A percentile compares a stretch with the other conserved stretches of the same genome.
Conservation (phyloP, 1,140 invertebrate genomes). For the Atta cephalotes region DNA sequence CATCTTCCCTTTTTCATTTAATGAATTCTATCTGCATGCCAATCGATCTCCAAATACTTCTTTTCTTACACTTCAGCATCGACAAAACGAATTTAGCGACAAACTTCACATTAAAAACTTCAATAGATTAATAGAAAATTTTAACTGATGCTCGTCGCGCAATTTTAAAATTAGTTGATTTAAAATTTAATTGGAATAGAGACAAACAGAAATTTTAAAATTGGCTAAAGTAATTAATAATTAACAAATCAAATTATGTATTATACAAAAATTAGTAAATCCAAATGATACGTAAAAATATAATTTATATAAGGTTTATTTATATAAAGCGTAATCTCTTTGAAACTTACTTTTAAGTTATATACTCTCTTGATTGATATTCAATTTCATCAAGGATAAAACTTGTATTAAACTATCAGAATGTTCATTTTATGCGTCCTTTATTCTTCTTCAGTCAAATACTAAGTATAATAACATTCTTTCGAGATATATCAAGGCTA, state of each 20-base stretch:
- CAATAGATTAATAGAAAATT: constrained; percentile 25
- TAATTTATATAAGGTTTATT: background rate
- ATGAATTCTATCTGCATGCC: constrained; percentile 62
- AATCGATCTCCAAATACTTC: constrained; percentile 40
- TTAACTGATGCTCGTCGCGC: background rate
- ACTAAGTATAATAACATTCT: background rate
- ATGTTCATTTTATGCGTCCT: background rate
- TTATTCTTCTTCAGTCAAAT: background rate
- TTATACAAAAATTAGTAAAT: constrained; percentile 8
- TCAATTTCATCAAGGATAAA: background rate
- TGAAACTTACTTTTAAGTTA: background rate
- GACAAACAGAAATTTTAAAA: background rate
- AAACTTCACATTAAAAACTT: constrained; percentile 4
- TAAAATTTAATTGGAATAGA: background rate
- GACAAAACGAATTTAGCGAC: background rate
- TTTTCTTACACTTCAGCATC: background rate
- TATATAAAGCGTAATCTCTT: background rate
- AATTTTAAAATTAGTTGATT: background rate
- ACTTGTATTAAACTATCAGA: background rate
- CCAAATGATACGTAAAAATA: background rate
- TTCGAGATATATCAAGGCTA: background rate
- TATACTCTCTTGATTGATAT: background rate
- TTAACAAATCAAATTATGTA: background rate
- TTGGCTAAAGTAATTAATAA: background rate
- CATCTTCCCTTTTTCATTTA: constrained; percentile 59